A percentile compares a stretch with the other conserved stretches of the same genome.
Conservation (phyloP, 2,888 invertebrate species). For the Zeuzera pyrina region DNA sequence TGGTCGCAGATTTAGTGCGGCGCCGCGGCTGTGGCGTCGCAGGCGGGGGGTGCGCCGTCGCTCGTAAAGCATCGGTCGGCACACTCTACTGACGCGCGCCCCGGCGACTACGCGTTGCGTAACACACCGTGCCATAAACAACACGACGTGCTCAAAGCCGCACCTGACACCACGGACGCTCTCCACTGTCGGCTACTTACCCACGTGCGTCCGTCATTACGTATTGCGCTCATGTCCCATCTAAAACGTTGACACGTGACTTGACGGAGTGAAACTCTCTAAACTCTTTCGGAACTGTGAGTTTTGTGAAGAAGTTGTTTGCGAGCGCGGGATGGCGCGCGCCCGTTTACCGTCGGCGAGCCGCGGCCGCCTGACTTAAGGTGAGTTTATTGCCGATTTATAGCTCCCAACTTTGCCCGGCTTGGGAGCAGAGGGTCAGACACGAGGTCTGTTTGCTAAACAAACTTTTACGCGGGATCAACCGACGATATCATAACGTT, state of each 20-base stretch:
- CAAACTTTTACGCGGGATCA: constrained; percentile 55
- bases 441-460: constrained; percentile 44
- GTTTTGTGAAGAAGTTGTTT: constrained; percentile 63
- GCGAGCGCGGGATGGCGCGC: constrained; percentile 60
- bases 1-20: constrained; percentile 71
- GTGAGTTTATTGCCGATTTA: constrained; percentile 71
- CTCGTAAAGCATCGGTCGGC: constrained; percentile 71
- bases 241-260: constrained; percentile 69
- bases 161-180: constrained; percentile 34
- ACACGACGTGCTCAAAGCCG: constrained; percentile 55
- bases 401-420: constrained; percentile 46
- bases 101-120: constrained; percentile 72
- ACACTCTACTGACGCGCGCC: constrained; percentile 72
- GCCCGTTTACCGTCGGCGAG: constrained; percentile 60
- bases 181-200: constrained; percentile 28
- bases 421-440: constrained; percentile 41
- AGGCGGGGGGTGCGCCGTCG: constrained; percentile 58
- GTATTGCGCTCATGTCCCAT: constrained; percentile 64
- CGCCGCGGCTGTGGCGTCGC: constrained; percentile 67
- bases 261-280: constrained; percentile 56
- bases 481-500: too few species aligned
- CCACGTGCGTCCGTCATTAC: constrained; percentile 64
- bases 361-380: constrained; percentile 62
- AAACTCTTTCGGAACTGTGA: constrained; percentile 55
- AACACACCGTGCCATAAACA: constrained; percentile 66